A percentile compares a stretch with the other conserved stretches of the same genome.
phyloP scores from a whole-genome alignment of 2,113 vertebrate species.

The Chloropsis hardwickii region DNA sequence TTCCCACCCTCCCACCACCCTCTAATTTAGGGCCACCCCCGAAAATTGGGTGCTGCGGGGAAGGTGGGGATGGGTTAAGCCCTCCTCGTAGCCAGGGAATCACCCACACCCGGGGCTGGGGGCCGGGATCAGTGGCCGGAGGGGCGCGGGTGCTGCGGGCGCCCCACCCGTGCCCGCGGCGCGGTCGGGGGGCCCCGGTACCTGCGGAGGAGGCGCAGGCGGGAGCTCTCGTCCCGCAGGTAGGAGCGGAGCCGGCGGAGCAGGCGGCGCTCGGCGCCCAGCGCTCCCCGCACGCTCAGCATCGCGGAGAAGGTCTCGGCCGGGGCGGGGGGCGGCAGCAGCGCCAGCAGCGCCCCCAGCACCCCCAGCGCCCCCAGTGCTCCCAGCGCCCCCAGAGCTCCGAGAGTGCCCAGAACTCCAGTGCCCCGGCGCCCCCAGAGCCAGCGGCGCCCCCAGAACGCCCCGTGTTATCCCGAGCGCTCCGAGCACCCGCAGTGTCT shows the following conservation, averaged over 20 bases:
- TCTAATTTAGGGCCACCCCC: background rate
- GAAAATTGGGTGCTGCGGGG: fast-evolving
- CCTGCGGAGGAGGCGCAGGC: slow-evolving; percentile 9
- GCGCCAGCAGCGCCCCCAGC: background rate
- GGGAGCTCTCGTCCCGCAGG: slow-evolving; percentile 9
- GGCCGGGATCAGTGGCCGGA: background rate
- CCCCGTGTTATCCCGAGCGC: background rate
- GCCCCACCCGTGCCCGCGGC: background rate
- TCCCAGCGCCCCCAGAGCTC: background rate
- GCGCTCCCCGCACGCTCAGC: background rate
- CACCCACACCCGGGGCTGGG: background rate
- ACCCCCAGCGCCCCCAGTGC: background rate
- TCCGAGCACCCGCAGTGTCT: fast-evolving
- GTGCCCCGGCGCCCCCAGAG: background rate
- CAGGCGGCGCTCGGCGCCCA: background rate
- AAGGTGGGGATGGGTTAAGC: background rate
- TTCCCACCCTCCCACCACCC: background rate
- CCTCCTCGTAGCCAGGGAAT: background rate
- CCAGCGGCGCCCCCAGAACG: background rate
- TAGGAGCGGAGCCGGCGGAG: background rate
- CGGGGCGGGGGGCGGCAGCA: background rate
- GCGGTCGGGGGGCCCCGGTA: background rate
- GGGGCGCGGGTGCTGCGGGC: background rate
- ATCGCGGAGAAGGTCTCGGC: slow-evolving; percentile 5
- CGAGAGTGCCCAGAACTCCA: fast-evolving